These are phyloP conservation scores for Luperina nickerlii DNA, from an alignment of 2,888 invertebrate species.

Conservation along the genomic window DNA sequence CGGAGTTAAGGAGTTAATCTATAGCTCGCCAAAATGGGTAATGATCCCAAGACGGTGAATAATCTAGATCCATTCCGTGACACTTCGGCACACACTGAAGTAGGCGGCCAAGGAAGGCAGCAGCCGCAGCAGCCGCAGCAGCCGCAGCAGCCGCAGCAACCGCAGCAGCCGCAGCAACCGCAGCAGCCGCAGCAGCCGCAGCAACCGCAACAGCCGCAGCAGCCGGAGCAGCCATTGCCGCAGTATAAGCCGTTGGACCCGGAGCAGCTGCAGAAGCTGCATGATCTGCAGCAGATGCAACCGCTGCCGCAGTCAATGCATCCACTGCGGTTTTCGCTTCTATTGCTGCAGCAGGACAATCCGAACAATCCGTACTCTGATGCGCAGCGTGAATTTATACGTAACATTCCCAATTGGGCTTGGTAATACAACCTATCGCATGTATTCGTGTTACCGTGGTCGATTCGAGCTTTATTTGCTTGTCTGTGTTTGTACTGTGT, in stretches of 20 bases:
- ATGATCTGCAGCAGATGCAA: accelerated
- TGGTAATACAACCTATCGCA: not conserved
- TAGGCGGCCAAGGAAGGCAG: not conserved
- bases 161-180: not conserved
- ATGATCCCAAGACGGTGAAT: not conserved
- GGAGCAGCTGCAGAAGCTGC: not conserved
- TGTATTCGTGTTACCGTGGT: not conserved
- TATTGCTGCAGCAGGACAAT: not conserved
- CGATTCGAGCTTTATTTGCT: not conserved
- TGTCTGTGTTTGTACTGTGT: not conserved
- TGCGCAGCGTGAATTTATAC: not conserved
- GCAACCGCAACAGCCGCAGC: no score
- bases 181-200: not conserved
- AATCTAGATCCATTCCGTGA: not conserved
- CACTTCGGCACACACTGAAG: no score
- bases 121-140: not conserved
- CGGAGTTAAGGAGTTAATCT: not conserved
- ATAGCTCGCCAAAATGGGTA: not conserved
- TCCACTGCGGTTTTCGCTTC: not conserved
- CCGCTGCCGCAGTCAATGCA: not conserved
- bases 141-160: not conserved
- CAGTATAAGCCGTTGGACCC: not conserved
- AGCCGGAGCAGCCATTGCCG: no score
- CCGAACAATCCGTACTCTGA: not conserved
- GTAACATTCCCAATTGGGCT: not conserved